Evolutionary conservation across 2,113 vertebrate species (phyloP).

Genomic region (Rhegmatorhina hoffmannsi): DNA sequence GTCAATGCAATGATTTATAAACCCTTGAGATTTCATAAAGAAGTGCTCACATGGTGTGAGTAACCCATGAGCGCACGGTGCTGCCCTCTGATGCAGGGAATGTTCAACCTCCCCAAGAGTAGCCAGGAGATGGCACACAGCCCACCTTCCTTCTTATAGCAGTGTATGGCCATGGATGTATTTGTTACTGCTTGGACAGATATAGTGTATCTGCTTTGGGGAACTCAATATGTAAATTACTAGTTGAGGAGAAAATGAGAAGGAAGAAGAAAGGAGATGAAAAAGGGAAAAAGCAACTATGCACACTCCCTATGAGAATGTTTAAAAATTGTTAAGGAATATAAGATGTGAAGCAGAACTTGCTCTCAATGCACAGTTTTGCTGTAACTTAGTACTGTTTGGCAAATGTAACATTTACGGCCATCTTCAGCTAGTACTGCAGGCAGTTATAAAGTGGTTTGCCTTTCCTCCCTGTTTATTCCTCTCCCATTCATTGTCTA

Average conservation of each 20-base stretch:
- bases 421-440: not conserved
- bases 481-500: not conserved
- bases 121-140: not conserved
- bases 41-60: not conserved
- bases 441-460: not conserved
- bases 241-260: not conserved
- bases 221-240: not conserved
- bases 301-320: not conserved
- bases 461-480: not conserved
- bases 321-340: not conserved
- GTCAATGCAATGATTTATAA: not conserved
- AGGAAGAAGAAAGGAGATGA: not conserved
- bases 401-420: not conserved
- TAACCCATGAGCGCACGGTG: not conserved
- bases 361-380: not conserved
- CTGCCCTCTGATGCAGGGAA: conserved; percentile 28
- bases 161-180: not conserved
- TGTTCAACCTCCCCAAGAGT: not conserved
- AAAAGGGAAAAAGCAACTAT: not conserved
- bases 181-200: not conserved
- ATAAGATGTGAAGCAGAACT: not conserved
- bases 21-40: not conserved
- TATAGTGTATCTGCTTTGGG: not conserved
- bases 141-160: not conserved
- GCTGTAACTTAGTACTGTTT: not conserved